A percentile compares a stretch with the other conserved stretches of the same genome.
These are phyloP conservation scores for Tetragnatha versicolor DNA, from an alignment of 1,140 invertebrate genomes.

Conservation along the genomic window DNA sequence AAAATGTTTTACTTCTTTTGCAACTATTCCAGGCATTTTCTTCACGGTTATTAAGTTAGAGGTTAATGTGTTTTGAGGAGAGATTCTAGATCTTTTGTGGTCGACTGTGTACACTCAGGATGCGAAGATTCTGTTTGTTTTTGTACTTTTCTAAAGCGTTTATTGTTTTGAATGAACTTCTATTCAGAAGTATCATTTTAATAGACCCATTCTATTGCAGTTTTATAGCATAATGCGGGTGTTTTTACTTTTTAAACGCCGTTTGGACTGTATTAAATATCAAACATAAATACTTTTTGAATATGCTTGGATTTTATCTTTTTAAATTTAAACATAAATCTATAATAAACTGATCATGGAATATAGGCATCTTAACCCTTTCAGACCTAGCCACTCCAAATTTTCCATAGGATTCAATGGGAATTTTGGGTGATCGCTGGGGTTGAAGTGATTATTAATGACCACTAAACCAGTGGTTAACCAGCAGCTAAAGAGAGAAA, in stretches of 20 bases:
- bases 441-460: no score
- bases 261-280: no score
- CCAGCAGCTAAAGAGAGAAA: no score
- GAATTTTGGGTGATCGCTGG: no score
- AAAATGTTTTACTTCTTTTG: slow-evolving; percentile 18
- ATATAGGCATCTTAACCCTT: no score
- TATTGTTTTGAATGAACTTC: not conserved
- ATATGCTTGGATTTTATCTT: no score
- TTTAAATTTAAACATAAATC: no score
- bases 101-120: not conserved
- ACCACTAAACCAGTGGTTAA: no score
- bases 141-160: not conserved
- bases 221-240: not conserved
- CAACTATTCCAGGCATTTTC: slow-evolving; percentile 28
- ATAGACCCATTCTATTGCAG: not conserved
- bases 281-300: no score
- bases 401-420: no score
- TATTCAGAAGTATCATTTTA: not conserved
- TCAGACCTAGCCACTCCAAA: no score
- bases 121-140: not conserved
- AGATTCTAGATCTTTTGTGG: slow-evolving; percentile 32
- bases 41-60: slow-evolving; percentile 7
- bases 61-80: slow-evolving; percentile 16
- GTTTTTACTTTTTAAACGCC: not conserved
- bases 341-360: no score